Percentiles rank a stretch among this genome's conserved stretches.
These are phyloP conservation scores for Lomographa bimaculata DNA, from an alignment of 2,888 invertebrate species.

Conservation along the genomic window DNA sequence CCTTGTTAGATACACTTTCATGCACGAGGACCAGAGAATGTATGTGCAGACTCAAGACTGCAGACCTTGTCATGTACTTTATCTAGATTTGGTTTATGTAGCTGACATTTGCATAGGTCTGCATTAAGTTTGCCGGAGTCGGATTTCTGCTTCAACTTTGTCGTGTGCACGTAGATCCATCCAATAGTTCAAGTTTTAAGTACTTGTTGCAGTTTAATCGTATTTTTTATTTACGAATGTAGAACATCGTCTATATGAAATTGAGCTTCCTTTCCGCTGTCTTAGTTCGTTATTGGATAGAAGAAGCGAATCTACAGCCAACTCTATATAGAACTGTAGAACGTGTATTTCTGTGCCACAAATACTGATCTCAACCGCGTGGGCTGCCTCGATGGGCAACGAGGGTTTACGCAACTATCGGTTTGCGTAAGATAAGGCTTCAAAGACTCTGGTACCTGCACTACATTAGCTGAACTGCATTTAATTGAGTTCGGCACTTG, in stretches of 20 bases:
- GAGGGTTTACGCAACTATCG: slow-evolving; percentile 23
- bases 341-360: slow-evolving; percentile 2
- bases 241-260: no score
- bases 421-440: slow-evolving; percentile 20
- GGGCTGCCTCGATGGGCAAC: slow-evolving; percentile 19
- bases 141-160: slow-evolving; percentile 2
- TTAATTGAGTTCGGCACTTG: no score
- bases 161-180: neutral
- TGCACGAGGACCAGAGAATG: slow-evolving; percentile 37
- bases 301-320: no score
- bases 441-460: neutral
- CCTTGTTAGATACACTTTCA: slow-evolving; percentile 50
- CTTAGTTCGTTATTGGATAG: no score
- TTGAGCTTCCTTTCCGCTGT: no score
- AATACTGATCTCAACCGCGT: slow-evolving; percentile 24
- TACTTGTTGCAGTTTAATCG: no score
- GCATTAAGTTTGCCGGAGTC: slow-evolving; percentile 1
- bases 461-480: no score
- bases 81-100: slow-evolving; percentile 28
- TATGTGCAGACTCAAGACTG: slow-evolving; percentile 7
- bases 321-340: no score
- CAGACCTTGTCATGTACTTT: slow-evolving; percentile 26
- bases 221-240: no score
- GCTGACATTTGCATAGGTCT: slow-evolving; percentile 6
- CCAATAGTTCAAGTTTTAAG: no score